A percentile compares a stretch with the other conserved stretches of the same genome.
phyloP scores from a whole-genome alignment of 1,140 invertebrate species.

The Tachypleus tridentatus region DNA sequence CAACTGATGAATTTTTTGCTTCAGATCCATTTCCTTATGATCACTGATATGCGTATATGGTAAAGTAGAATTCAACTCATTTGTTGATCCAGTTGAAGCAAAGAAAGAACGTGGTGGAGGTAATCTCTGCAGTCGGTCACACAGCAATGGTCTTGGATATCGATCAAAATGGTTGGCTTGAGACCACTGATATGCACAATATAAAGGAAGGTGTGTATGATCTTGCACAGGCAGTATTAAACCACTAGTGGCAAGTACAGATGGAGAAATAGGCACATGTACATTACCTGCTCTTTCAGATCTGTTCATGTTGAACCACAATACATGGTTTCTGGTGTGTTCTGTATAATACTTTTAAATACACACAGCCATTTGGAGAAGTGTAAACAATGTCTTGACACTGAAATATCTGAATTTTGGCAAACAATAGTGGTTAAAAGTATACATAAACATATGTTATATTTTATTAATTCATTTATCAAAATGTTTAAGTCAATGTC shows the following conservation, averaged over 20 bases:
- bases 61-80: not conserved
- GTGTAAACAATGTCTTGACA: no score
- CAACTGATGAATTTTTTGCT: conserved; percentile 18
- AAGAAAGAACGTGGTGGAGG: conserved; percentile 13
- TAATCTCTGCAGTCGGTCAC: conserved; percentile 9
- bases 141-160: conserved; percentile 12
- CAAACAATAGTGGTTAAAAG: no score
- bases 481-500: no score
- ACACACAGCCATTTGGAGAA: no score
- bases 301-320: conserved; percentile 9
- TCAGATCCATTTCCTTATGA: conserved; percentile 11
- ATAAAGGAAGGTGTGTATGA: conserved; percentile 6
- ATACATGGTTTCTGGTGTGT: no score
- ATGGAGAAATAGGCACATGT: conserved; percentile 14
- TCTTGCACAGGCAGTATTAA: conserved; percentile 13
- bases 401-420: no score
- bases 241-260: not conserved
- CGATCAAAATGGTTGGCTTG: conserved; percentile 11
- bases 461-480: no score
- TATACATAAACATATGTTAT: no score
- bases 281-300: conserved; percentile 18
- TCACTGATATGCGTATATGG: not conserved
- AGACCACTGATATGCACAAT: conserved; percentile 16
- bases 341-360: no score
- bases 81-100: conserved; percentile 9